phyloP scores from a whole-genome alignment of 2,113 vertebrate species.

The Scytalopus superciliaris region DNA sequence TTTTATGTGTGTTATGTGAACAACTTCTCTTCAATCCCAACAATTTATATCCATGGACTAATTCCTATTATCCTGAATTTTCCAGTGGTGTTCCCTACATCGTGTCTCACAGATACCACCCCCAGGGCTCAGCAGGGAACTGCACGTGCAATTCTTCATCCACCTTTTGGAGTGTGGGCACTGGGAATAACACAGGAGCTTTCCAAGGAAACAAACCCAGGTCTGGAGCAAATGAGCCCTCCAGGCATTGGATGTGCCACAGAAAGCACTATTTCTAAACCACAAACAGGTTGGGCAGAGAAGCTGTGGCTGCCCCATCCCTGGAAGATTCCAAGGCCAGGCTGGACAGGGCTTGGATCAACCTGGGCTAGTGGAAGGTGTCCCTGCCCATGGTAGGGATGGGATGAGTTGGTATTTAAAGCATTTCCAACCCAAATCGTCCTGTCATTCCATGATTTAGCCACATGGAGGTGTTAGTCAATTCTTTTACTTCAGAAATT shows the following conservation, averaged over 20 bases:
- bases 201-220: background rate
- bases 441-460: background rate
- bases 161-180: background rate
- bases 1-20: background rate
- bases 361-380: background rate
- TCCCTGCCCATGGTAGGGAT: background rate
- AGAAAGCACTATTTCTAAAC: background rate
- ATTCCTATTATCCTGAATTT: background rate
- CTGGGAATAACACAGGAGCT: background rate
- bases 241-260: background rate
- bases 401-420: background rate
- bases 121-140: background rate
- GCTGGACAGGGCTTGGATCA: background rate
- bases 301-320: background rate
- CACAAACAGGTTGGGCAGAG: background rate
- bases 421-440: too few species aligned
- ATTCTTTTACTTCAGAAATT: too few species aligned
- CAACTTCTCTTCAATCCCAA: background rate
- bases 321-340: background rate
- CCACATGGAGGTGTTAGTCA: too few species aligned
- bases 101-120: background rate
- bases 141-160: background rate
- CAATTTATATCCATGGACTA: background rate
- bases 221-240: background rate
- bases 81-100: background rate